A percentile compares a stretch with the other conserved stretches of the same genome.
These are phyloP conservation scores for Brachypodius melanocephalos DNA, from an alignment of 2,113 vertebrate species.

Conservation along the genomic window DNA sequence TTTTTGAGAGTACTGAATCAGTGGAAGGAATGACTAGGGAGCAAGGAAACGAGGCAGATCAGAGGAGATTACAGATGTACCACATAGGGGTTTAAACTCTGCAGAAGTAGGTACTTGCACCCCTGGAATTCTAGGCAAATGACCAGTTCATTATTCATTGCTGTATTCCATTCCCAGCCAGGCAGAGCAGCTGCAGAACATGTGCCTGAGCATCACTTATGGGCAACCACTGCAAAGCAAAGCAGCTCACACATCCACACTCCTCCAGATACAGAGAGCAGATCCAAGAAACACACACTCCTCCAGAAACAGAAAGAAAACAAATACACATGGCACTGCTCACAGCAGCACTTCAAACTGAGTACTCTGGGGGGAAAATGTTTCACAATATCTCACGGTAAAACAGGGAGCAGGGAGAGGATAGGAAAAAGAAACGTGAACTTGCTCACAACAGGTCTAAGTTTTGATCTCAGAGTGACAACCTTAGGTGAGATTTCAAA, in stretches of 20 bases:
- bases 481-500: constrained; percentile 41
- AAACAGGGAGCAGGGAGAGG: background rate
- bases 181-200: background rate
- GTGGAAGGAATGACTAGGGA: background rate
- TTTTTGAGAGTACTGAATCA: background rate
- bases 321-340: background rate
- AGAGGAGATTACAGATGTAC: background rate
- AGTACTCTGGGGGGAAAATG: background rate
- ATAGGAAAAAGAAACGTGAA: background rate
- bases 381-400: background rate
- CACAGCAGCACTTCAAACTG: background rate
- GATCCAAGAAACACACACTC: background rate
- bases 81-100: background rate
- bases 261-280: background rate
- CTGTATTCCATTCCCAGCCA: background rate
- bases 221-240: background rate
- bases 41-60: background rate
- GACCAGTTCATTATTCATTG: background rate
- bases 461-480: constrained; percentile 24
- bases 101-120: background rate
- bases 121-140: background rate
- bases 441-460: background rate
- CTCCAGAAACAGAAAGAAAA: constrained; percentile 11
- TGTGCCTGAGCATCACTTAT: background rate
- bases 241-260: background rate